Evolutionary conservation across 1,140 invertebrate genomes (phyloP).

Genomic region (Oreohelix idahoensis): DNA sequence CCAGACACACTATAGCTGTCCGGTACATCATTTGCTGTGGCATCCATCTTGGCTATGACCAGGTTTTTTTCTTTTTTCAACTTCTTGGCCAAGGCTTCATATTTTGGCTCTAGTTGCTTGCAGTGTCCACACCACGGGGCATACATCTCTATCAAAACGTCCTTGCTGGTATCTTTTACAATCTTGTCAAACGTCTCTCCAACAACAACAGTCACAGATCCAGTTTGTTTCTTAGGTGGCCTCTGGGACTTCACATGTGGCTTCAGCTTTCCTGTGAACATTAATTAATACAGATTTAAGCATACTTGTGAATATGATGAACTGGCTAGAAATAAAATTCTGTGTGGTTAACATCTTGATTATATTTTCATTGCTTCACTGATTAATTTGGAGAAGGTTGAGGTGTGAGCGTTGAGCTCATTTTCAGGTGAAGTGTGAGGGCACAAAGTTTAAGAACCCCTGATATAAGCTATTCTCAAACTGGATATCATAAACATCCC

Average conservation of each 20-base stretch:
- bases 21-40: slow-evolving; percentile 98
- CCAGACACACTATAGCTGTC: slow-evolving; percentile 88
- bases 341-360: too few species aligned
- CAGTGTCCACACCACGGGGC: slow-evolving; percentile 99
- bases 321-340: too few species aligned
- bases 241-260: slow-evolving; percentile 95
- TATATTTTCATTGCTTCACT: too few species aligned
- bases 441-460: too few species aligned
- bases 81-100: slow-evolving; percentile 93
- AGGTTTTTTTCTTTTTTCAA: slow-evolving; percentile 86
- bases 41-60: slow-evolving; percentile 96
- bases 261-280: slow-evolving; percentile 79
- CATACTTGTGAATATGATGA: background rate
- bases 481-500: too few species aligned
- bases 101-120: slow-evolving; percentile 94
- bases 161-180: slow-evolving; percentile 90
- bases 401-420: too few species aligned
- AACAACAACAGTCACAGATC: slow-evolving; percentile 90
- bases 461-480: too few species aligned
- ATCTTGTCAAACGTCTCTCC: slow-evolving; percentile 97
- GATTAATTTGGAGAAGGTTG: too few species aligned
- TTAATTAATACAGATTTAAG: too few species aligned
- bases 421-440: too few species aligned
- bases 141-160: slow-evolving; percentile 97
- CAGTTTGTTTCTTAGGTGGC: slow-evolving; percentile 88